phyloP scores from a whole-genome alignment of 2,113 vertebrate genomes.

The Callaeas wilsoni region DNA sequence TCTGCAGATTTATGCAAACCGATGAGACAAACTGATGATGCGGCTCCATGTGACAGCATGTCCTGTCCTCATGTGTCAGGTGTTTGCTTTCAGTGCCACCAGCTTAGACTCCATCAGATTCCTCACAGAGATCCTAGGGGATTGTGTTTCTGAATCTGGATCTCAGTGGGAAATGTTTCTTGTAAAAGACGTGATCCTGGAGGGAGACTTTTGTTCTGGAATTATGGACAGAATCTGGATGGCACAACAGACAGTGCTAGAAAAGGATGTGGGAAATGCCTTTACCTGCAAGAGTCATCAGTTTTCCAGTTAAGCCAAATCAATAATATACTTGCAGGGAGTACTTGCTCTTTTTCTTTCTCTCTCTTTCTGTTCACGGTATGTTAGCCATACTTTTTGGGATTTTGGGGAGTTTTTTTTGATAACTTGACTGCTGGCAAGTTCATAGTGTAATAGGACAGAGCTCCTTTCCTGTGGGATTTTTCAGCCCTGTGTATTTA shows the following conservation, averaged over 20 bases:
- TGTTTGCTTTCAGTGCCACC: not conserved
- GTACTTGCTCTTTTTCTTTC: not conserved
- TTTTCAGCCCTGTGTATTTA: not conserved
- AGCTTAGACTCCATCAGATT: not conserved
- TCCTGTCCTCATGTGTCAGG: not conserved
- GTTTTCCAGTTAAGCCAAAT: not conserved
- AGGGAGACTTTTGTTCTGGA: not conserved
- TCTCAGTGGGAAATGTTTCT: not conserved
- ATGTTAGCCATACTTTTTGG: not conserved
- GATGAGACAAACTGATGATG: fast-evolving
- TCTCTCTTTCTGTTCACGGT: not conserved
- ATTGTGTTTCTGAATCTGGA: not conserved
- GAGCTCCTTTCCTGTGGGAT: not conserved
- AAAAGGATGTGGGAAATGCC: not conserved
- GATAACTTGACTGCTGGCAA: not conserved
- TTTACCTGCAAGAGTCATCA: not conserved
- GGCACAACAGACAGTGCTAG: not conserved
- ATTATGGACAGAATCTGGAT: not conserved
- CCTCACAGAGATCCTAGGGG: not conserved
- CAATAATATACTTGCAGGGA: not conserved
- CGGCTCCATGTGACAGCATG: fast-evolving
- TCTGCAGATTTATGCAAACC: not conserved
- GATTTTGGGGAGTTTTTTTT: not conserved
- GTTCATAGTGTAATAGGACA: not conserved
- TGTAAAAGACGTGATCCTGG: not conserved